Evolutionary conservation across 2,797 vertebrate species (phyloP).

Genomic region (Takifugu rubripes): DNA sequence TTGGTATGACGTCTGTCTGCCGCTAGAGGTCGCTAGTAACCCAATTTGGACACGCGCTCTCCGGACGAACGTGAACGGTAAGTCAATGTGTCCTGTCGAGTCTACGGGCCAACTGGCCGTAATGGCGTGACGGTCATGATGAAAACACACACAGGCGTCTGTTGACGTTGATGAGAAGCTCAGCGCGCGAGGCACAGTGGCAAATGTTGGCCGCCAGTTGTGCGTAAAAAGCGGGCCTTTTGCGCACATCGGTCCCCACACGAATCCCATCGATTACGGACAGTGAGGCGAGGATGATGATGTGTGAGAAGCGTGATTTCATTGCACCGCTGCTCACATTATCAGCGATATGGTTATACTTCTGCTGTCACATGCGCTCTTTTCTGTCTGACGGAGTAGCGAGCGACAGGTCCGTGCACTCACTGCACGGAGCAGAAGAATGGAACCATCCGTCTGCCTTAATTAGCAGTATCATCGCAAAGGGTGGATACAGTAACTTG

Average conservation of each 20-base stretch:
- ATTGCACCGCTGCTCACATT: not conserved
- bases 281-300: conserved; percentile 3
- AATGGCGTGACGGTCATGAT: conserved; percentile 36
- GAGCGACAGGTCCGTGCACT: conserved; percentile 7
- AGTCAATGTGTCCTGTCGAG: conserved; percentile 58
- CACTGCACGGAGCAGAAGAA: not conserved
- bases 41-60: conserved; percentile 21
- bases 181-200: conserved; percentile 10
- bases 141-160: conserved; percentile 26
- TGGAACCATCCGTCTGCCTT: conserved; percentile 16
- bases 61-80: conserved; percentile 62
- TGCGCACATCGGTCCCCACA: not conserved
- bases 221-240: conserved; percentile 31
- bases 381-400: conserved; percentile 5
- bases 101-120: conserved; percentile 40
- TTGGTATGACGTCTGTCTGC: conserved; percentile 3
- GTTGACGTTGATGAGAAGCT: conserved; percentile 16
- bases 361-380: conserved; percentile 10
- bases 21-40: conserved; percentile 65
- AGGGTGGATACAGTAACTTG: not conserved
- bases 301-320: conserved; percentile 6
- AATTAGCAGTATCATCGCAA: not conserved
- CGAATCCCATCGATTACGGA: conserved; percentile 1
- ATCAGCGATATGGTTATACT: not conserved
- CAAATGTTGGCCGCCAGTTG: conserved; percentile 19